Percentiles rank a stretch among this genome's conserved stretches.
Conservation (phyloP, 1,140 invertebrate species). For the Cylas formicarius region DNA sequence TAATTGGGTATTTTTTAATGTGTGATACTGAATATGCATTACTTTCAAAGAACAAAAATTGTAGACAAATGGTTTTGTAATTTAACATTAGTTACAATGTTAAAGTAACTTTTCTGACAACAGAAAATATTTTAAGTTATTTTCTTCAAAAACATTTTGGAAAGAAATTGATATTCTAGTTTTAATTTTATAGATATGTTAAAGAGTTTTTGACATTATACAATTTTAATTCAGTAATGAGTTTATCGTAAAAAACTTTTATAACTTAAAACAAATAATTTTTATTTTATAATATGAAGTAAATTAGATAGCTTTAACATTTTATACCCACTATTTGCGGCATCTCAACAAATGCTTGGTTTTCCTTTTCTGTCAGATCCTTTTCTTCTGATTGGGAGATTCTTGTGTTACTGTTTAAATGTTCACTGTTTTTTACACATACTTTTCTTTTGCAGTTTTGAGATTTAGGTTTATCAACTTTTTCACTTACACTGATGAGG, state of each 20-base stretch:
- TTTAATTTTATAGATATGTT: background rate
- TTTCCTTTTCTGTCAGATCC: background rate
- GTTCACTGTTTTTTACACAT: background rate
- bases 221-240: background rate
- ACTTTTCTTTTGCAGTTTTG: conserved; percentile 1
- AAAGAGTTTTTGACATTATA: background rate
- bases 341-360: background rate
- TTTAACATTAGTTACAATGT: no score
- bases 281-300: background rate
- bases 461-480: conserved; percentile 3
- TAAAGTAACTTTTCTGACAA: no score
- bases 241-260: background rate
- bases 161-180: background rate
- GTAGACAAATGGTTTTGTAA: no score
- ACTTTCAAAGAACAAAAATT: no score
- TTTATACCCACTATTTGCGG: no score
- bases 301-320: background rate
- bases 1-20: no score
- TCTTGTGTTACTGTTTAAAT: conserved; percentile 1
- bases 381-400: conserved; percentile 8
- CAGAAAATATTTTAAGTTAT: no score
- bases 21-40: no score
- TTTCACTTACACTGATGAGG: background rate
- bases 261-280: background rate
- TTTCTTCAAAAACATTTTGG: no score